A percentile compares a stretch with the other conserved stretches of the same genome.
These are phyloP conservation scores for Mystacornis crossleyi DNA, from an alignment of 2,113 vertebrate species.

Conservation along the genomic window DNA sequence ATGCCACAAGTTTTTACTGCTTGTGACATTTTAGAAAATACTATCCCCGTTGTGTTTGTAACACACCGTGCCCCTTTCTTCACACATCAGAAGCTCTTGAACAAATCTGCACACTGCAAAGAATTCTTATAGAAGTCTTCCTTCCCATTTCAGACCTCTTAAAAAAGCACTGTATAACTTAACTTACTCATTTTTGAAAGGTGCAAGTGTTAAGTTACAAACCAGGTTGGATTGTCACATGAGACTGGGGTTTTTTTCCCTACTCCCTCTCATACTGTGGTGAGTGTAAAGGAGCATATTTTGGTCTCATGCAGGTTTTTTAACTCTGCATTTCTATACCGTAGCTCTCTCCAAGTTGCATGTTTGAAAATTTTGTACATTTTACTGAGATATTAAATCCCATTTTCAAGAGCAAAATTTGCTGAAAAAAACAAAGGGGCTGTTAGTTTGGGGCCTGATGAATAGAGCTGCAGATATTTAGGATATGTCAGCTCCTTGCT, in stretches of 20 bases:
- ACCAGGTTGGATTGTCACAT: background rate
- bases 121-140: background rate
- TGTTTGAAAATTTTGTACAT: background rate
- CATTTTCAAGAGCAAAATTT: background rate
- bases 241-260: background rate
- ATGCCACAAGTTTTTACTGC: background rate
- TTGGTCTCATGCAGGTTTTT: background rate
- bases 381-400: background rate
- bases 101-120: background rate
- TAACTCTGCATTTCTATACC: background rate
- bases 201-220: background rate
- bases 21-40: slow-evolving; percentile 1
- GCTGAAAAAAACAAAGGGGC: background rate
- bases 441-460: background rate
- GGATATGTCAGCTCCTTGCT: background rate
- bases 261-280: background rate
- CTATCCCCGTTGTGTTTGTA: background rate
- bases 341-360: background rate
- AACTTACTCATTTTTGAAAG: background rate
- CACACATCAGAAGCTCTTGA: background rate
- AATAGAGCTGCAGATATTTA: background rate
- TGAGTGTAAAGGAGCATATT: background rate
- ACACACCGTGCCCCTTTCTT: background rate
- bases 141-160: background rate
- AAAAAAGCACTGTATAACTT: background rate